Evolutionary conservation across 2,797 vertebrate species (phyloP), one percentile per base, ranked within the genome.

Genomic region (Decapterus maruadsi): DNA sequence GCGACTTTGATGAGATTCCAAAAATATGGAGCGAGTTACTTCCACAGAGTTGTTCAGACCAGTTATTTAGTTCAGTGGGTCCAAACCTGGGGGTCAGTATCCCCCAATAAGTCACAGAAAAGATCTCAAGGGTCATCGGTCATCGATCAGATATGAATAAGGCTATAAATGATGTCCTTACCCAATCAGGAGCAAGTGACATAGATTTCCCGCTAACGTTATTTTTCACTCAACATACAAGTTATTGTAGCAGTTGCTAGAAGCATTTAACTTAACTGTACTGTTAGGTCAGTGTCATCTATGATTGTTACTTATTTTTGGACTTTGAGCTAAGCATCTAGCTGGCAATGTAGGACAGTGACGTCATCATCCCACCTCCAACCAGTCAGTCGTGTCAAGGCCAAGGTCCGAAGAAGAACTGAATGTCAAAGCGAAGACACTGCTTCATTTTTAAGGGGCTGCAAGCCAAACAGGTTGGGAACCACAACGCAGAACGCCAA

Each of bases 21-120:
- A 20, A 20, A n/a, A 61, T 19, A 53, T 36, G 17, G 26, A 64
- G 16, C 3, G 64, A 0, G 8, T 40, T 50, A 46, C 0, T 16
- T 45, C 45, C 43, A 16, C 29, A 7, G 57, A 7, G 57, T 51
- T 1, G 0, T 64, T 54, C n/a, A 60, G 38, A 42, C 50, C 58
- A 55, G 34, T 68, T 71, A 48, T 81, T 71, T 73, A 57, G 38
- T 8, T 66, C 58, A 67, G 51, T 58, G 40, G 57, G 62, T 75
- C 40, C 62, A 51, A 71, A n/a, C 22, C 57, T 46, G 11, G 29
- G n/a, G 14, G 4, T 57, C 38, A 6, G 22, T 34, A 22, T 17
- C 20, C 59, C 31, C 4, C 4, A 57, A 56, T n/a, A 22, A 14
- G 40, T 34, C 13, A 6, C 6, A 42, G 53, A 31, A 70, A 17